These are phyloP conservation scores for Rattus rattus DNA, from an alignment of 2,113 vertebrate species.

Conservation along the genomic window DNA sequence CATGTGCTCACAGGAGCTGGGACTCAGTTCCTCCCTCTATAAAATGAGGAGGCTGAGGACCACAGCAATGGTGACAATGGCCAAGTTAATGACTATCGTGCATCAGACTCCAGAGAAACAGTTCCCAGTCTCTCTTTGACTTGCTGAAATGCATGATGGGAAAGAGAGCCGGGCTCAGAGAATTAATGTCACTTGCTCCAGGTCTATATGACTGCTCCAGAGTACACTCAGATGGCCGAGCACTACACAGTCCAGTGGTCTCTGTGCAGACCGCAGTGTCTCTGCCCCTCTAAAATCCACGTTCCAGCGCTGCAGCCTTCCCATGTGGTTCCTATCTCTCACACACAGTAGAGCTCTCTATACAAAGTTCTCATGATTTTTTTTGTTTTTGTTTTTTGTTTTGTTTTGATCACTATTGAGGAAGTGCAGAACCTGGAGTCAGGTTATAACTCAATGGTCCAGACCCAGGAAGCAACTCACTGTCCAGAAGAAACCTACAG, in stretches of 20 bases:
- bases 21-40: not conserved
- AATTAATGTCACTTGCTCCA: not conserved
- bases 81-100: accelerated
- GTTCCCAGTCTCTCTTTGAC: not conserved
- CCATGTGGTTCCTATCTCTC: not conserved
- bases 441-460: not conserved
- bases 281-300: not conserved
- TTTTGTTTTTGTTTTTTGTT: too few species aligned
- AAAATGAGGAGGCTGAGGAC: not conserved
- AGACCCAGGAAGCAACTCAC: not conserved
- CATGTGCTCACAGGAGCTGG: not conserved
- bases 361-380: not conserved
- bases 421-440: not conserved
- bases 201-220: not conserved
- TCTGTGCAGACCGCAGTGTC: not conserved
- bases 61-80: accelerated
- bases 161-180: not conserved
- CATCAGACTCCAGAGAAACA: not conserved
- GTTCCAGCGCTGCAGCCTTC: not conserved
- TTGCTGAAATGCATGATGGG: not conserved
- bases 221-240: not conserved
- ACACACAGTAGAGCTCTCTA: not conserved
- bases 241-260: not conserved
- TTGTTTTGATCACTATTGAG: not conserved
- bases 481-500: not conserved